Evolutionary conservation across 2,888 invertebrate genomes (phyloP).

Genomic region (Phyllotreta striolata): DNA sequence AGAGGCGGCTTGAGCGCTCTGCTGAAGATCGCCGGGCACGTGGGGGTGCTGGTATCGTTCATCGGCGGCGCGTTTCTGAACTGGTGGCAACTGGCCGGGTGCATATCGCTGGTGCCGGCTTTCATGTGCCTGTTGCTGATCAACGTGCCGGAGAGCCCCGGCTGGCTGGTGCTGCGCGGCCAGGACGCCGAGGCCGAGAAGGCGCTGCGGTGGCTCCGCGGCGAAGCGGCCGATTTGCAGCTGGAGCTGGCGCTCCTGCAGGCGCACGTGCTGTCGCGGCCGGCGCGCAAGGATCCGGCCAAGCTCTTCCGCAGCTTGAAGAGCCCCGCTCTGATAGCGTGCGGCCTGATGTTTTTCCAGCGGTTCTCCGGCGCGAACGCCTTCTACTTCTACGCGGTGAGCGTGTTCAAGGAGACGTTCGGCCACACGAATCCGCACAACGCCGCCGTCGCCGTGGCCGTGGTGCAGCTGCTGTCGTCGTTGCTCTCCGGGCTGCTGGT

Average conservation of each 20-base stretch:
- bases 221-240: conserved; percentile 77
- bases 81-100: conserved; percentile 84
- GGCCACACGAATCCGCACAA: conserved; percentile 82
- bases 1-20: conserved; percentile 87
- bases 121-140: conserved; percentile 78
- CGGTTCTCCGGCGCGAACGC: conserved; percentile 85
- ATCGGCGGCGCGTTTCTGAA: conserved; percentile 82
- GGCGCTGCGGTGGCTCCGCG: conserved; percentile 82
- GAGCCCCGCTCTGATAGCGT: conserved; percentile 82
- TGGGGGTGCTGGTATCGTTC: conserved; percentile 85
- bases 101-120: conserved; percentile 80
- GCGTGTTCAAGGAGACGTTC: conserved; percentile 86
- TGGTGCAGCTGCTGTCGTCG: conserved; percentile 86
- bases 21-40: conserved; percentile 84
- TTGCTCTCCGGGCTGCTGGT: conserved; percentile 82
- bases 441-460: conserved; percentile 85
- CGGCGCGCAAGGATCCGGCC: conserved; percentile 50
- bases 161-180: conserved; percentile 80
- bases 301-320: conserved; percentile 61
- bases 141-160: conserved; percentile 89
- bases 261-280: conserved; percentile 69
- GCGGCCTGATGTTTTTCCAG: conserved; percentile 90
- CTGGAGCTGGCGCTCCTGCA: conserved; percentile 76
- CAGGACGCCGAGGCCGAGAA: conserved; percentile 77
- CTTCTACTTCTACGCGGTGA: conserved; percentile 85